Evolutionary conservation across 2,888 invertebrate species (phyloP), one percentile per base, ranked within the genome.

Genomic region (Limnephilus auricula): DNA sequence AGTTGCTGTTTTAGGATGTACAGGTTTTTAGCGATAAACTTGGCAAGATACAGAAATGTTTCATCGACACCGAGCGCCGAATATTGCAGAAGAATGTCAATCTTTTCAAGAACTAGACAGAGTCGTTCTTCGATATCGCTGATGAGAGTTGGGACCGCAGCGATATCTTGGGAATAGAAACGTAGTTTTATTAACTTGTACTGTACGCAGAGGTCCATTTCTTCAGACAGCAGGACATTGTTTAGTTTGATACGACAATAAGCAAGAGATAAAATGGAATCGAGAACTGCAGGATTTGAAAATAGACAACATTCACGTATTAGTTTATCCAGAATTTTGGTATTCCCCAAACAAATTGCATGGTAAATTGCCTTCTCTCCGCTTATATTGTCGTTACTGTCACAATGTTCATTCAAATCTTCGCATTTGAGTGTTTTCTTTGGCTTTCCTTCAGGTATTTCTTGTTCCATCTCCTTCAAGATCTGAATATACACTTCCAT

Each of bases 1-100:
- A 90, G n/a, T 31, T 90, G 90, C 18, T 82, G 82, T 50, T 90
- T 90, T 50, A 90, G 9, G 4, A 90, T n/a, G 65, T 90, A 34
- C 9, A 90, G 25, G 25, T 90, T 90, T 32, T 83, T 50, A 15
- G 90, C 83, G n/a, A 83, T 65, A n/a, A 45, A 83, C 50, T 34
- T 50, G 6, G n/a, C 32, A 6, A 50, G n/a, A 65, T 90, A 90
- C 18, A 90, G 32, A 83, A 90, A 83, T 40, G 12, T 40, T 40
- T 89, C 89, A 40, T 89, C 80, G 3, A 80, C 45, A 45, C 10
- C 80, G 2, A n/a, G 31, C 10, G 25, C 32, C 6, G 34, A 45
- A 15, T 89, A 25, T n/a, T 25, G 30, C 2, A 80, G 18, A 32
- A 89, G 30, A 45, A 45, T n/a, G 37, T 80, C 30, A 10, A 89